A percentile compares a stretch with the other conserved stretches of the same genome.
phyloP scores from a whole-genome alignment of 2,797 vertebrate species.

The Ctenochaetus hawaiiensis region DNA sequence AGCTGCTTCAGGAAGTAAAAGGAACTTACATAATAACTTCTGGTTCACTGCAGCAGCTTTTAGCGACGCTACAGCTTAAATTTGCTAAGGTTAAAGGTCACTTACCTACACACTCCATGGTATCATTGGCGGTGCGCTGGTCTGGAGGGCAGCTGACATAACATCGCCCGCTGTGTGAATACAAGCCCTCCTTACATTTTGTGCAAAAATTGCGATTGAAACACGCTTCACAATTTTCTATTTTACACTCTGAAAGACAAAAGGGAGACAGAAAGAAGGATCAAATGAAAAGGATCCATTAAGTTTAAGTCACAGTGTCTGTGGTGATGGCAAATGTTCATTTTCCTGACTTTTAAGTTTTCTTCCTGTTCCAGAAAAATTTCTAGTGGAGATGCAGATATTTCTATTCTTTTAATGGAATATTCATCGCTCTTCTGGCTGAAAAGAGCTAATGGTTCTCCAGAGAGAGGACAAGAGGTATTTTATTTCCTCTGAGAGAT shows the following conservation, averaged over 20 bases:
- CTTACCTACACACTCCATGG: slow-evolving; percentile 97
- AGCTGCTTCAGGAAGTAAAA: neutral
- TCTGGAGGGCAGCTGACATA: slow-evolving; percentile 92
- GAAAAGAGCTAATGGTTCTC: slow-evolving; percentile 34
- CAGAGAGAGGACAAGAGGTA: slow-evolving; percentile 36
- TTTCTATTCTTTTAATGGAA: slow-evolving; percentile 6
- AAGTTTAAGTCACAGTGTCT: slow-evolving; percentile 29
- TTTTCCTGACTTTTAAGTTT: neutral
- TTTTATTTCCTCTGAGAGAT: slow-evolving; percentile 64
- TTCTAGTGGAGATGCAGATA: slow-evolving; percentile 8
- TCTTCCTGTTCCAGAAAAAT: neutral
- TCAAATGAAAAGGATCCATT: slow-evolving; percentile 43
- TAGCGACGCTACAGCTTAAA: neutral
- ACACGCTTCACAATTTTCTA: slow-evolving; percentile 98
- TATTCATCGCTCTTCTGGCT: slow-evolving; percentile 23
- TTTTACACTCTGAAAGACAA: slow-evolving; percentile 95
- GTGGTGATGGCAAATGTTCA: neutral
- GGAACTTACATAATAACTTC: neutral
- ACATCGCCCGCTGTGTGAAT: slow-evolving; percentile 96
- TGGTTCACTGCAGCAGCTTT: neutral
- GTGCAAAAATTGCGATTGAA: slow-evolving; percentile 99
- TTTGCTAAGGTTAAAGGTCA: slow-evolving; percentile 32
- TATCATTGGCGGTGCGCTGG: slow-evolving; percentile 89
- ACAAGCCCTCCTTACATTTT: slow-evolving; percentile 97
- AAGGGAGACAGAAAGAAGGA: slow-evolving; percentile 64